These are phyloP conservation scores for Luidia sarsii DNA, from an alignment of 53 echinoderm and acorn worm species.

Conservation along the genomic window DNA sequence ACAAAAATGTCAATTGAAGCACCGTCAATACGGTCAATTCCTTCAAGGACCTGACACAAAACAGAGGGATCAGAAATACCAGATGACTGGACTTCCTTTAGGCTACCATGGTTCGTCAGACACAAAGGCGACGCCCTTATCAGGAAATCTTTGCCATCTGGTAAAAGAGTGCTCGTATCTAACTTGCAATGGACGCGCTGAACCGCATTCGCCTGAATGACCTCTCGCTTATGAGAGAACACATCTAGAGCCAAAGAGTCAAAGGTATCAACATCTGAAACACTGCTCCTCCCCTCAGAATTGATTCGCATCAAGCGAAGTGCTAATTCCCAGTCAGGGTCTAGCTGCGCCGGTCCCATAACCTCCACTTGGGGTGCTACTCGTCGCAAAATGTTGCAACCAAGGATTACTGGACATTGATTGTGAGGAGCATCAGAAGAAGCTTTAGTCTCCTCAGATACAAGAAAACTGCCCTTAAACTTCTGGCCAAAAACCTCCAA, in stretches of 20 bases:
- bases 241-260: not conserved
- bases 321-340: conserved; percentile 12
- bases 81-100: not conserved
- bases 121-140: not conserved
- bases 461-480: conserved; percentile 12
- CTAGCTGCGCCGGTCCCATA: not conserved
- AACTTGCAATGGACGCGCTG: not conserved
- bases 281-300: not conserved
- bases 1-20: not conserved
- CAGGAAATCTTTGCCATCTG: not conserved
- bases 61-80: not conserved
- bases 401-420: not conserved
- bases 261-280: not conserved
- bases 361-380: not conserved
- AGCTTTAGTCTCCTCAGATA: not conserved
- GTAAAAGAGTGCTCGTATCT: not conserved
- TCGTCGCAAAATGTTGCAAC: conserved; percentile 9
- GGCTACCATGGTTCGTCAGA: not conserved
- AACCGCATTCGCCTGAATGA: not conserved
- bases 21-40: not conserved
- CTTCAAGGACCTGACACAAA: conserved; percentile 9
- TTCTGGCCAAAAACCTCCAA: not conserved
- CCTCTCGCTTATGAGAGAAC: not conserved
- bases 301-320: not conserved
- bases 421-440: not conserved